Base-by-base conservation (phyloP, 2,797 vertebrate genomes). In the Trachurus trachurus region DNA sequence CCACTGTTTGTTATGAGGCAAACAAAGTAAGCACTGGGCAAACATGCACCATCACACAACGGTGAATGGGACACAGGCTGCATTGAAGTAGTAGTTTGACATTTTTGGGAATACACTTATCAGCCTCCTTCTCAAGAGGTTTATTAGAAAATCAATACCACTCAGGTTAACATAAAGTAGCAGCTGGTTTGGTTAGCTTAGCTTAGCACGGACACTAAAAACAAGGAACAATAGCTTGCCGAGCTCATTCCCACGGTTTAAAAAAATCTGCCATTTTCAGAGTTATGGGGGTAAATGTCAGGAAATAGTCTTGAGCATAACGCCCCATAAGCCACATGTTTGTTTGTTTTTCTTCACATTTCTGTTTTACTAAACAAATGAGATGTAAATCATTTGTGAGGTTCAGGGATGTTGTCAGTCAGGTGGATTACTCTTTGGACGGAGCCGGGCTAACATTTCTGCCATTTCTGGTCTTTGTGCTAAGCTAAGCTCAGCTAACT, bases 91-190 rank as follows among this genome's bases (percentile, higher is more conserved):
- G 40, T 4, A n/a, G 17, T 31, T 52, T 66, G 12, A 66, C 37
- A 74, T 73, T 45, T 64, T 17, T 16, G 56, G 19, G 49, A 76
- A 68, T 39, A 19, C 16, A 6, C 12, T 11, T 39, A 50, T 66
- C 34, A 0, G 9, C 13, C 45, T 54, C 47, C 11, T 72, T 47
- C 42, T 15, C 11, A 44, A 37, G 15, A 39, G 56, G 16, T 19
- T 26, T 37, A 72, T 45, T 26, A 34, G n/a, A 29, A 50, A n/a
- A 13, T 64, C 17, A 4, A 64, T 54, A 60, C 40, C 12, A 29
- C 29, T 42, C 5, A 31, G 66, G 15, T 53, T 52, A 44, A 62
- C 65, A 19, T 62, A 9, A 31, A 29, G 8, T 47, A 61, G 16
- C 9, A 50, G 45, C 12, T 26, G 26, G 26, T 26, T 26, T 34